These are phyloP conservation scores for Penaeus vannamei DNA, from an alignment of 1,140 invertebrate genomes.

Conservation along the genomic window DNA sequence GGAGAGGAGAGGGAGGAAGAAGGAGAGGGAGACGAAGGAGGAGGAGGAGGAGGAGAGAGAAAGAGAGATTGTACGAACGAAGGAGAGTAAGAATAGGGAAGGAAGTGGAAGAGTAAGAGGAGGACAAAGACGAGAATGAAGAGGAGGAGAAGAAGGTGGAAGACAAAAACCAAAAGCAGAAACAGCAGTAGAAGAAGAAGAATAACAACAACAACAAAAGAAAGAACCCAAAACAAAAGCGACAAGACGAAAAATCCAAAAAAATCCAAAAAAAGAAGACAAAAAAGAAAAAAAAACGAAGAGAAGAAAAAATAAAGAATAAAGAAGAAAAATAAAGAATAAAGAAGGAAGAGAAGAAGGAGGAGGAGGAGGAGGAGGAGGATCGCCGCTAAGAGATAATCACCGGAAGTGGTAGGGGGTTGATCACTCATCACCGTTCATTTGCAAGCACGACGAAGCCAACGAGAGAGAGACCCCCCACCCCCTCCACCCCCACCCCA, in stretches of 20 bases:
- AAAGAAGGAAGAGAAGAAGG: not conserved
- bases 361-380: not conserved
- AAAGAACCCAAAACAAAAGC: slow-evolving; percentile 62
- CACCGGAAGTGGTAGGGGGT: slow-evolving; percentile 42
- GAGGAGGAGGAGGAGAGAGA: too few species aligned
- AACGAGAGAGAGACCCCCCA: too few species aligned
- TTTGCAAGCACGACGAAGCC: slow-evolving; percentile 40
- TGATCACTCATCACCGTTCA: slow-evolving; percentile 58
- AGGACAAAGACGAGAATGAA: too few species aligned
- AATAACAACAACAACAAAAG: not conserved
- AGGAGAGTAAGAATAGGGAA: slow-evolving; percentile 37
- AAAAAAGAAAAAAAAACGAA: too few species aligned
- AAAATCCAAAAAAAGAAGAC: slow-evolving; percentile 24
- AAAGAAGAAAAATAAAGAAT: too few species aligned
- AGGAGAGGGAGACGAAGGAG: too few species aligned
- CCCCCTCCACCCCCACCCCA: not conserved
- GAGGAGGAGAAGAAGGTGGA: too few species aligned
- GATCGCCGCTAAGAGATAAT: slow-evolving; percentile 4
- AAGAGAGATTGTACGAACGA: too few species aligned
- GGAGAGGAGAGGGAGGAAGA: too few species aligned
- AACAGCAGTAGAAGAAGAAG: slow-evolving; percentile 54
- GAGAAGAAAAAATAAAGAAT: too few species aligned
- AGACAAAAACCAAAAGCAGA: slow-evolving; percentile 59
- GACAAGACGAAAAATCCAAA: not conserved
- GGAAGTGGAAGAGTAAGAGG: not conserved